Conservation (phyloP, 2,888 invertebrate genomes). For the Cabera pusaria region DNA sequence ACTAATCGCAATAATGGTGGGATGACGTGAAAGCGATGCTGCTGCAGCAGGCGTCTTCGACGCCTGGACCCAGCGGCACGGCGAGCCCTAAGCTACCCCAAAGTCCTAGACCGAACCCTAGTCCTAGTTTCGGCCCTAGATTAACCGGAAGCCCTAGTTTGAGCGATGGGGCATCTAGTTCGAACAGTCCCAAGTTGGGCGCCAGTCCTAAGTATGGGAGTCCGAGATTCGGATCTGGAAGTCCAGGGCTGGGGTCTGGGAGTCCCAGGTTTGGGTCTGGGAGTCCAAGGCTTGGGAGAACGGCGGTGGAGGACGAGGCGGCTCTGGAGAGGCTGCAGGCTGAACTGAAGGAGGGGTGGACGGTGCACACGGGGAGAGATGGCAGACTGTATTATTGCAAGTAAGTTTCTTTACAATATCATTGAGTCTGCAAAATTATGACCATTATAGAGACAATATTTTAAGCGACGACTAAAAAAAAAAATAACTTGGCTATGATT, state of each 20-base stretch:
- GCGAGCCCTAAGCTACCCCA: conserved; percentile 67
- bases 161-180: conserved; percentile 60
- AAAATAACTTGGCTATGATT: too few species aligned
- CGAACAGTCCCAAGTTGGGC: conserved; percentile 54
- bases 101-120: conserved; percentile 60
- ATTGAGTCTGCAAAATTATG: too few species aligned
- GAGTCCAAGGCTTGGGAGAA: conserved; percentile 56
- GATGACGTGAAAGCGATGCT: conserved; percentile 78
- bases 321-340: conserved; percentile 83
- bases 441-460: too few species aligned
- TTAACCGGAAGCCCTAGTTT: conserved; percentile 57
- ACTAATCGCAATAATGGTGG: conserved; percentile 56
- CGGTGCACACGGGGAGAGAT: conserved; percentile 89
- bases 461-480: too few species aligned
- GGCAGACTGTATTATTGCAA: conserved; percentile 96
- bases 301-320: conserved; percentile 63
- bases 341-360: conserved; percentile 89
- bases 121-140: conserved; percentile 48
- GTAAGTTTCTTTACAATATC: too few species aligned
- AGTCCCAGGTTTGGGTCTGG: conserved; percentile 73
- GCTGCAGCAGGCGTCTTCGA: conserved; percentile 77
- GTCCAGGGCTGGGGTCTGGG: conserved; percentile 54
- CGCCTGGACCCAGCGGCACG: conserved; percentile 79
- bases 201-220: conserved; percentile 65
- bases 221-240: conserved; percentile 59